Base-by-base conservation (phyloP, 1,140 invertebrate genomes). In the Augochlora pura region DNA sequence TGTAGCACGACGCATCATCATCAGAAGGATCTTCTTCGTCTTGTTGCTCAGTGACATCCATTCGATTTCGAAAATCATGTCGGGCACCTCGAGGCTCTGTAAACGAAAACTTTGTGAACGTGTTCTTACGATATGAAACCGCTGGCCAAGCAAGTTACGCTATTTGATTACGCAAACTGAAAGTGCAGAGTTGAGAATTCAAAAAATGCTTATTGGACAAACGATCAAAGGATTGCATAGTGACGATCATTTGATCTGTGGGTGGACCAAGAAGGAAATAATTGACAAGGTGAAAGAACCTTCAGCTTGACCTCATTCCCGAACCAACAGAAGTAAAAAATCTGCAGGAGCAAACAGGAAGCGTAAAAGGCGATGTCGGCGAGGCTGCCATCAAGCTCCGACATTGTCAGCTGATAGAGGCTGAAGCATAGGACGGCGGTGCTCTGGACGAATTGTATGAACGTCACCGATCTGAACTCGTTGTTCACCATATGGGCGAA, bases 301-400 rank as follows among this genome's bases (percentile, higher is more conserved):
- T 84, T 84, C 8, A 80, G 25, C 21, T 80, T 94, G 0, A 94
- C 91, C 86, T 94, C 93, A 82, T 93, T 94, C 25, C 94, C 94
- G 83, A 93, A 94, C 94, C 94, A 94, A 82, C 94, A 94, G 63
- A 94, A 94, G 0, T 94, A 85, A 57, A 93, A 92, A 32, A 94
- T 88, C 69, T 94, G 87, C 9, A 82, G n/a, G 8, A 82, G 39
- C 27, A 79, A 73, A 23, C 77, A 82, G 54, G 63, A 42, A 3
- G 76, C 63, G 64, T 86, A 90, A 9, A 87, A n/a, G 4, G 85
- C 38, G 2, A 82, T 42, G 8, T 74, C 70, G 1, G 82, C 10
- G 25, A 85, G 73, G 25, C 62, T 92, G 49, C 91, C 79, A 88
- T 93, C 93, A 0, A 92, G 90, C 12, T 92, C 77, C 87, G 93